A percentile compares a stretch with the other conserved stretches of the same genome.
These are phyloP conservation scores for Cynodonichthys magdalenae DNA, from an alignment of 2,797 vertebrate genomes.

Conservation along the genomic window DNA sequence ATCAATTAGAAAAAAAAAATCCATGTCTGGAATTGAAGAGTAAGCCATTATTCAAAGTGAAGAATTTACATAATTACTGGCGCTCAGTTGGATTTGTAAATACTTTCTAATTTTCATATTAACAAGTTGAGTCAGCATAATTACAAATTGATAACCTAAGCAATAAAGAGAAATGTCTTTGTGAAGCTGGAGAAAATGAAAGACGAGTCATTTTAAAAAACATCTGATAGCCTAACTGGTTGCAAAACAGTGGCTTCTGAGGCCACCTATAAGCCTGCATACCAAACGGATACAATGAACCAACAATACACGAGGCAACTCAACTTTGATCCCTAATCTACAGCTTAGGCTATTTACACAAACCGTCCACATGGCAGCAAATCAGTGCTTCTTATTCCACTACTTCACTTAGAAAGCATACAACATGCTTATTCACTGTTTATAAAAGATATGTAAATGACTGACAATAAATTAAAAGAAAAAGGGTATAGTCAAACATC, in stretches of 20 bases:
- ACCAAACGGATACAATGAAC: conserved; percentile 4
- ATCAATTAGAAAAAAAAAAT: neutral
- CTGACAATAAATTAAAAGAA: no score
- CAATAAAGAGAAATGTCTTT: no score
- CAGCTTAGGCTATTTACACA: conserved; percentile 17
- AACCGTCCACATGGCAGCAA: conserved; percentile 3
- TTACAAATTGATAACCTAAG: no score
- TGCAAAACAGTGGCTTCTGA: conserved; percentile 18
- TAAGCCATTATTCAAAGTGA: no score
- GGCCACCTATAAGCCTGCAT: conserved; percentile 6
- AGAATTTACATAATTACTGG: no score
- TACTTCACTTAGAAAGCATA: neutral
- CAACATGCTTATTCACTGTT: neutral
- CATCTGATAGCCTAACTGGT: conserved; percentile 6
- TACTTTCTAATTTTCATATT: no score
- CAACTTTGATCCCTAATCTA: conserved; percentile 31
- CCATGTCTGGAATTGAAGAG: neutral
- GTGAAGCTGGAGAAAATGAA: no score
- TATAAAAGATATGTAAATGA: neutral
- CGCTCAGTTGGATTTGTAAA: no score
- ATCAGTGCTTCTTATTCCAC: neutral
- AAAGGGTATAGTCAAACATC: no score
- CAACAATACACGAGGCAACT: conserved; percentile 15
- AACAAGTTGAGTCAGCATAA: no score
- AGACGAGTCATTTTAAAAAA: conserved; percentile 2